These are phyloP conservation scores for Prunella strophiata DNA, from an alignment of 2,797 vertebrate genomes.

Conservation along the genomic window DNA sequence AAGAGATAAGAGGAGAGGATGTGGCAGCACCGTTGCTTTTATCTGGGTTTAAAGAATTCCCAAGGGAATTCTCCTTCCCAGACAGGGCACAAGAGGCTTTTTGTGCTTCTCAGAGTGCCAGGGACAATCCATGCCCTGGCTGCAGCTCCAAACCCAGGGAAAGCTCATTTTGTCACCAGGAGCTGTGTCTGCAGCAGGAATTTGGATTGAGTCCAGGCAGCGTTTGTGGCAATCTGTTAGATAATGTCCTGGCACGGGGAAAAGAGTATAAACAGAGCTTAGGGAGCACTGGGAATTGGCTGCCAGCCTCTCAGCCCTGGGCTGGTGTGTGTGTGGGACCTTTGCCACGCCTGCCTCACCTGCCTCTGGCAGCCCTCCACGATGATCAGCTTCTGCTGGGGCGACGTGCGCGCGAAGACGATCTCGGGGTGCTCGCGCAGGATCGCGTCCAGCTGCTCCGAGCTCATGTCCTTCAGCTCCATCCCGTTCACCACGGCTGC, in stretches of 20 bases:
- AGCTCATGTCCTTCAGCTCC: constrained; percentile 82
- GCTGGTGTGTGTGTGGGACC: rapidly evolving
- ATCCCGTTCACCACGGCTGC: constrained; percentile 80
- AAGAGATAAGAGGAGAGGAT: neutral
- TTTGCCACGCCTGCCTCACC: constrained; percentile 22
- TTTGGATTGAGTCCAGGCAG: neutral
- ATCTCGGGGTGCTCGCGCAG: constrained; percentile 76
- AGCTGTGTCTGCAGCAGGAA: neutral
- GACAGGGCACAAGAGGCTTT: neutral
- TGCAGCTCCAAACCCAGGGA: neutral
- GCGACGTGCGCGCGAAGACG: constrained; percentile 82
- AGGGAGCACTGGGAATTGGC: neutral
- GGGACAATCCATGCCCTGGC: neutral
- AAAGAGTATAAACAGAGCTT: neutral
- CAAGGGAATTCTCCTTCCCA: neutral
- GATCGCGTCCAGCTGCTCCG: constrained; percentile 76
- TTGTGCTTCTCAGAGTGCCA: neutral
- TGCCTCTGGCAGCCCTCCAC: constrained; percentile 83
- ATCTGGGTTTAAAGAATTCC: neutral
- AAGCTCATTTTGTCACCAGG: neutral
- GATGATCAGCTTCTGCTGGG: constrained; percentile 82
- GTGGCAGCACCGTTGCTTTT: neutral
- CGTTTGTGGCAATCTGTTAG: neutral
- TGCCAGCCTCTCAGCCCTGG: neutral
- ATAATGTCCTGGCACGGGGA: neutral